Evolutionary conservation across 1,140 invertebrate species (phyloP), one percentile per base, ranked within the genome.

Genomic region (Globodera ellingtonae): DNA sequence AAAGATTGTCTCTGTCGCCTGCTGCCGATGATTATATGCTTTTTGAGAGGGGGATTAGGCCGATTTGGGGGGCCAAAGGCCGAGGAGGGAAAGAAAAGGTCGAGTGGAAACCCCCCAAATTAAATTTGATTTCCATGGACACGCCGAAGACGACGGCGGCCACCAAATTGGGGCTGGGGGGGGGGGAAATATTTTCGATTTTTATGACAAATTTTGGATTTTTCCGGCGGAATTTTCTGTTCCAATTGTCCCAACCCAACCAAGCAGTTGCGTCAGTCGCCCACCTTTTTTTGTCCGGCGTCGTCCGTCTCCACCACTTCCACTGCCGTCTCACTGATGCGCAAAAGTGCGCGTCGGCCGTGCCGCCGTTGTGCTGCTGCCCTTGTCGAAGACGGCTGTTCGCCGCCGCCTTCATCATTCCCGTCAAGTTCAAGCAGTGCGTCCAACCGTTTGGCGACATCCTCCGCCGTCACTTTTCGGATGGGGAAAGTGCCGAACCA

Each of bases 401-500:
- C 56, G 1, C 56, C 56, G 56, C 18, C 56, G 13, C 5, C 15
- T 6, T 62, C 18, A 4, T 18, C 35, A 13, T 35, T 21, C 35
- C 6, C 67, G 24, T 47, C 67, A 70, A 70, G 6, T 70, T 47
- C 67, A 21, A 70, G 67, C 24, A 70, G 67, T 70, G 67, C 67
- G 67, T 70, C 67, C 67, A 70, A 6, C n/a, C 67, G 67, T 47
- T 70, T 70, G 24, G 21, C 67, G 24, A 70, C 67, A 47, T 70
- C 35, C 35, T 70, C 67, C n/a, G 24, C 8, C 24, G 35, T 70
- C 8, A 70, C 67, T 47, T 70, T 70, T 35, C 67, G 35, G 3
- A 70, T 70, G 9, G 67, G 67, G 7, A 70, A 70, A 47, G 67
- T 70, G 67, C 67, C 67, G 24, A 47, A 70, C 67, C 67, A 70